Conservation (phyloP, 2,888 invertebrate species). For the Phanerotoma sp. region DNA sequence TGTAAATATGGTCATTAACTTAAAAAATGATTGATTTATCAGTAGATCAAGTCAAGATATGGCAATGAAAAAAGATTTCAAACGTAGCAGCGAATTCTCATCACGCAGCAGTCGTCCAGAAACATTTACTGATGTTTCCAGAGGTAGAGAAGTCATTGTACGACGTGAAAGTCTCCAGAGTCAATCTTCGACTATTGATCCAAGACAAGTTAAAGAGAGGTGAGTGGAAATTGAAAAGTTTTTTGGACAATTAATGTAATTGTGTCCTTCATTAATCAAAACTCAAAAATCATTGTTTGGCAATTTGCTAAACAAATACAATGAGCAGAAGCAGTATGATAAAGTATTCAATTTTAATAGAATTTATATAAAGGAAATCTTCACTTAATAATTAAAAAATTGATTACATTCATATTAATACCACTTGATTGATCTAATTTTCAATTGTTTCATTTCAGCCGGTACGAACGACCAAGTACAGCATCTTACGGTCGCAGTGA, state of each 20-base stretch:
- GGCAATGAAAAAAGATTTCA: slow-evolving; percentile 52
- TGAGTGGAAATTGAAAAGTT: slow-evolving; percentile 29
- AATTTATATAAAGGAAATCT: too few relatives aligned
- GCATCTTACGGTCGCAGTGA: slow-evolving; percentile 47
- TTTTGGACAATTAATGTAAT: too few relatives aligned
- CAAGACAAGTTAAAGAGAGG: slow-evolving; percentile 55
- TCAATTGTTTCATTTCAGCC: slow-evolving; percentile 24
- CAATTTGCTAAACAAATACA: too few relatives aligned
- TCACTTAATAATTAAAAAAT: too few relatives aligned
- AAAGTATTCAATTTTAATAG: too few relatives aligned
- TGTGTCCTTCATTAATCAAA: too few relatives aligned
- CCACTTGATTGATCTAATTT: not conserved
- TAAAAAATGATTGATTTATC: not conserved
- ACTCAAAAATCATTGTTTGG: too few relatives aligned
- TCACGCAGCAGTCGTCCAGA: slow-evolving; percentile 53
- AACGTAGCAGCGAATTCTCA: slow-evolving; percentile 49
- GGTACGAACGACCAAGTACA: slow-evolving; percentile 50
- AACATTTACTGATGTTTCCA: slow-evolving; percentile 48
- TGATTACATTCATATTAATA: too few relatives aligned
- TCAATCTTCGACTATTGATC: slow-evolving; percentile 49
- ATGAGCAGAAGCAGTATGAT: too few relatives aligned
- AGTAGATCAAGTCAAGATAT: slow-evolving; percentile 50
- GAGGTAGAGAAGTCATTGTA: slow-evolving; percentile 53
- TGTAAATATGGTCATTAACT: not conserved
- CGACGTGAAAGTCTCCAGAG: slow-evolving; percentile 49